These are phyloP conservation scores for Aurelia coerulea DNA, from an alignment of 30 jellyfish, hydroid and myxozoan genomes.

Conservation along the genomic window DNA sequence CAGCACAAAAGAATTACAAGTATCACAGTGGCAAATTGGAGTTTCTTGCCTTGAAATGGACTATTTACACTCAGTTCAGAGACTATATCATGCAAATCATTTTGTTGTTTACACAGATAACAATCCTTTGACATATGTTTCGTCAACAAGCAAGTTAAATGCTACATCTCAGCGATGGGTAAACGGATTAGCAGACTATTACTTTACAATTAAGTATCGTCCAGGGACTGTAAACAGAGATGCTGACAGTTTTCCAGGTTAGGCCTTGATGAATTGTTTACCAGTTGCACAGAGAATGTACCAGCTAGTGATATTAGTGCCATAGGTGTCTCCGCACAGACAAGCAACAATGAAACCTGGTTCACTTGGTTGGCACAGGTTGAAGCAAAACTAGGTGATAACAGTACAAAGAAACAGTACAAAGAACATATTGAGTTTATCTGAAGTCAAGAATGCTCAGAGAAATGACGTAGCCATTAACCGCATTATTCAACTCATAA, in stretches of 20 bases:
- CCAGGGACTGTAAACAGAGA: conserved; percentile 55
- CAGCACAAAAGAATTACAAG: conserved; percentile 18
- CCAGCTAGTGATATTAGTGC: conserved; percentile 20
- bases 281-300: conserved; percentile 27
- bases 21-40: no score
- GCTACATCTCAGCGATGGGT: no score
- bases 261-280: conserved; percentile 27
- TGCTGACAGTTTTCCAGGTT: conserved; percentile 67
- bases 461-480: conserved; percentile 11
- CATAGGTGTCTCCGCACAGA: conserved; percentile 8
- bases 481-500: conserved; percentile 9
- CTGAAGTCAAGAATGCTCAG: conserved; percentile 15
- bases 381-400: not conserved
- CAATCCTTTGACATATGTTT: no score
- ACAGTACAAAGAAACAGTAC: not conserved
- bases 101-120: no score
- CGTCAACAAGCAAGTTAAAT: no score
- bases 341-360: conserved; percentile 26
- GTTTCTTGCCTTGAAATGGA: no score
- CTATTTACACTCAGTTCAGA: no score
- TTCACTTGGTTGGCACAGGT: conserved; percentile 6
- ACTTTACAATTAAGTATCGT: conserved; percentile 58
- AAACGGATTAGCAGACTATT: conserved; percentile 34
- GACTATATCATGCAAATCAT: no score
- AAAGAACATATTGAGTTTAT: not conserved